A percentile compares a stretch with the other conserved stretches of the same genome.
These are phyloP conservation scores for Stratiomys singularior DNA, from an alignment of 2,888 invertebrate genomes.

Conservation along the genomic window DNA sequence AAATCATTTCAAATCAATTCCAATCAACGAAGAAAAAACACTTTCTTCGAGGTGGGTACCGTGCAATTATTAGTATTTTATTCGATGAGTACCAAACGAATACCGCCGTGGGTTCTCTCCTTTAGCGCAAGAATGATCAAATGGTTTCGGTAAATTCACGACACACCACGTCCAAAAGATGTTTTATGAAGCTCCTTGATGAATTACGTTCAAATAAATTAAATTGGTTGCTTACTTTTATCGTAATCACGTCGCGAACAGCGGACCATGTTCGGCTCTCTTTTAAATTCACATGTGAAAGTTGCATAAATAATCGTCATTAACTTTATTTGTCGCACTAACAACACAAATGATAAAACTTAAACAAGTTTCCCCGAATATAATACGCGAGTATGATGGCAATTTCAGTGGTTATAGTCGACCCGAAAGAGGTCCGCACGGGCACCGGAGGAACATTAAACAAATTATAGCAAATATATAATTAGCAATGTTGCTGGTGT, in stretches of 20 bases:
- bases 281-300: constrained; percentile 34
- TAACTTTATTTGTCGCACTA: neutral
- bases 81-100: neutral
- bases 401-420: neutral
- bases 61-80: neutral
- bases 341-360: neutral
- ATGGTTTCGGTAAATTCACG: neutral
- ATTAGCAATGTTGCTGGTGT: constrained; percentile 21
- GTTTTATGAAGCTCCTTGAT: constrained; percentile 1
- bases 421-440: neutral
- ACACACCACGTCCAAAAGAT: neutral
- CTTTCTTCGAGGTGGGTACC: constrained; percentile 3
- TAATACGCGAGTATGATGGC: neutral
- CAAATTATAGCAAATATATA: constrained; percentile 36
- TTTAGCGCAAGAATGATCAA: neutral
- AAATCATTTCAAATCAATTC: neutral
- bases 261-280: neutral
- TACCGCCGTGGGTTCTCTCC: neutral
- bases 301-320: constrained; percentile 18
- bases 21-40: neutral
- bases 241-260: neutral
- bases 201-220: neutral
- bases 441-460: constrained; percentile 15
- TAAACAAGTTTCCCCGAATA: constrained; percentile 19
- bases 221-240: neutral